Evolutionary conservation across 2,113 vertebrate species (phyloP), one percentile per base, ranked within the genome.

Genomic region (Entomyzon cyanotis): DNA sequence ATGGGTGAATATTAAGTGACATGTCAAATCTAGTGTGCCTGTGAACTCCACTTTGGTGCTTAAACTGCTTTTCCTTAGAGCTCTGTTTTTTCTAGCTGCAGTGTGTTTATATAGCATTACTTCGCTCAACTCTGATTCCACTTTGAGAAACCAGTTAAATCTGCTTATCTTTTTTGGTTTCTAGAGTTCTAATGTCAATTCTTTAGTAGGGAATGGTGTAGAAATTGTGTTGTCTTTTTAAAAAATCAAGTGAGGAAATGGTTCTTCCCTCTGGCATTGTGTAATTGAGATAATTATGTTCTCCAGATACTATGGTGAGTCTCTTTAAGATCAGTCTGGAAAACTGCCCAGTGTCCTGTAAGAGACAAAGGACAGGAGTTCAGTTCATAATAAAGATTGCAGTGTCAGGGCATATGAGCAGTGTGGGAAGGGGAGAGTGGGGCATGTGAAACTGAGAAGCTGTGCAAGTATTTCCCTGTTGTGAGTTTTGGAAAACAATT

Each of bases 301-400:
- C 69, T 90, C 41, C 30, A 37, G 1, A 89, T 87, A 37, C 64
- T 75, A 18, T 0, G 6, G 69, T 78, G 62, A 64, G 37, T 84
- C 46, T 76, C 65, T 81, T 92, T 77, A 90, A 94, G 76, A 87
- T 90, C 60, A 81, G 41, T 77, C 86, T 92, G 93, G 88, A 89
- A 94, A 62, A 64, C 53, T 90, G 80, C 86, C 83, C 86, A 71
- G 49, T 90, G 76, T 27, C 80, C 71, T 89, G 27, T 81, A 70
- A 90, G 90, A 86, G 52, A 5, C 73, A 90, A 90, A 89, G 86
- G 64, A 39, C 82, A 67, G 56, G 64, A 92, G 90, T 94, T 86
- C 44, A 84, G 71, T 60, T 76, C 0, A 0, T 84, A 85, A 33
- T 75, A 64, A 90, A 92, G n/a, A 47, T 28, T 71, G 83, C 76